These are phyloP conservation scores for Sebastes goodei DNA, from an alignment of 2,797 vertebrate genomes.

Conservation along the genomic window DNA sequence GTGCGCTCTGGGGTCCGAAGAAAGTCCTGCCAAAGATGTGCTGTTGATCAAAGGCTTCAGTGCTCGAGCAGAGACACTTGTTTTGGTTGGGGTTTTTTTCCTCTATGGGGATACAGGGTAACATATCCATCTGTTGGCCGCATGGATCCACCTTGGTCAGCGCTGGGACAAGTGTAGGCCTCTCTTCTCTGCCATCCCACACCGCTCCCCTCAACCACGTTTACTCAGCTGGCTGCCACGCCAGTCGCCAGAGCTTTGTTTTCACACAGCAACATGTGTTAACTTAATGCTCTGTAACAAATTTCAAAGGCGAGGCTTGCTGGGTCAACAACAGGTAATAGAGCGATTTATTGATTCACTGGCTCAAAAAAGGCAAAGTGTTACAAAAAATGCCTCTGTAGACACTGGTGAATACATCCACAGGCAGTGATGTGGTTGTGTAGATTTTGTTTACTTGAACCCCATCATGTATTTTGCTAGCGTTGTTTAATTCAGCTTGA, in stretches of 20 bases:
- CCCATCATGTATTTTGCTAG: background rate
- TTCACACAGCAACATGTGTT: conserved; percentile 86
- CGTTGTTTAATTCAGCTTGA: conserved; percentile 21
- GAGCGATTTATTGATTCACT: conserved; percentile 78
- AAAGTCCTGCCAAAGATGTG: conserved; percentile 83
- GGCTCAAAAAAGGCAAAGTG: conserved; percentile 46
- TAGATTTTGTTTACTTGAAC: conserved; percentile 23
- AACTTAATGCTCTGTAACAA: conserved; percentile 85
- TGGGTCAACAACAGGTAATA: conserved; percentile 84
- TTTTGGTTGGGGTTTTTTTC: conserved; percentile 83
- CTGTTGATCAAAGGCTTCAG: conserved; percentile 94
- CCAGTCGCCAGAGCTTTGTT: conserved; percentile 81
- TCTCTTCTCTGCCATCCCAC: conserved; percentile 65
- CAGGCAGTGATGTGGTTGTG: background rate
- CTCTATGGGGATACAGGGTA: conserved; percentile 84
- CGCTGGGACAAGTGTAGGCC: conserved; percentile 78
- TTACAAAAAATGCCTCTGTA: conserved; percentile 2
- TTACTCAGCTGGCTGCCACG: conserved; percentile 86
- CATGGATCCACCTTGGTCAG: conserved; percentile 87
- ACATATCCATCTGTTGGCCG: conserved; percentile 94
- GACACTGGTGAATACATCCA: background rate
- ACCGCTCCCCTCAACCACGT: conserved; percentile 63
- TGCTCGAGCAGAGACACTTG: conserved; percentile 89
- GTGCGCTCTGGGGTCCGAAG: conserved; percentile 81
- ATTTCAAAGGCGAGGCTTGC: conserved; percentile 82